These are phyloP conservation scores for Sternotherus odoratus DNA, from an alignment of 2,797 vertebrate genomes.

Conservation along the genomic window DNA sequence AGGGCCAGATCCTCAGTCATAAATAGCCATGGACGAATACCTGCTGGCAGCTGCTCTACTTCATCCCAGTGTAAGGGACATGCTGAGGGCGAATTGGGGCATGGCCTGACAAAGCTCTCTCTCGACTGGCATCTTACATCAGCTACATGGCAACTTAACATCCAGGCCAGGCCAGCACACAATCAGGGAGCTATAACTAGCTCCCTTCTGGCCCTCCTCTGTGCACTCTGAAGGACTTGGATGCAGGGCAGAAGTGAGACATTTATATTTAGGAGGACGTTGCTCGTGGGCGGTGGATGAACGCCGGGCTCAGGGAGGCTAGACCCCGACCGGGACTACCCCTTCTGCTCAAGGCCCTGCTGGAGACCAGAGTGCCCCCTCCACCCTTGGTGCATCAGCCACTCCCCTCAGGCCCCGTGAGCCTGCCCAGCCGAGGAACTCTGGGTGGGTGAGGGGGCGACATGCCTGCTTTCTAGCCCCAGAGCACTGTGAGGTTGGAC, in stretches of 20 bases:
- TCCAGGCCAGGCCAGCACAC: not conserved
- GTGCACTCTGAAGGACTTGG: not conserved
- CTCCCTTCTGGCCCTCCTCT: not conserved
- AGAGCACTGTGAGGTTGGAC: too few species aligned
- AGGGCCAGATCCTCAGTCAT: not conserved
- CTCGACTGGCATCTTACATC: not conserved
- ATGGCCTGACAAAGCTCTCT: not conserved
- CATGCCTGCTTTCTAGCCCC: too few species aligned
- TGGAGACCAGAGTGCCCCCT: too few species aligned
- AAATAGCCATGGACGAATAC: not conserved
- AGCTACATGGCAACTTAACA: not conserved
- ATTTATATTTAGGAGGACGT: not conserved
- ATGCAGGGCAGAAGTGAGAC: not conserved
- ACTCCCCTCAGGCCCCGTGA: too few species aligned
- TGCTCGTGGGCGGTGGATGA: too few species aligned
- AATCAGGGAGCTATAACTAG: too few species aligned
- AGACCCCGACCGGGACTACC: too few species aligned
- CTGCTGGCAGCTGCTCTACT: not conserved
- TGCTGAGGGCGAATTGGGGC: not conserved
- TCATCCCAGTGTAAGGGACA: not conserved
- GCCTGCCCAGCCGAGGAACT: too few species aligned
- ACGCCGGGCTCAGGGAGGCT: too few species aligned
- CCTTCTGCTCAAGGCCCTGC: too few species aligned
- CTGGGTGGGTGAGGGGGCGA: too few species aligned
- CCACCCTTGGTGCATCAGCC: too few species aligned